A percentile compares a stretch with the other conserved stretches of the same genome.
Evolutionary conservation across 2,888 invertebrate genomes (phyloP).

Genomic region (Heteromurus nitidus): DNA sequence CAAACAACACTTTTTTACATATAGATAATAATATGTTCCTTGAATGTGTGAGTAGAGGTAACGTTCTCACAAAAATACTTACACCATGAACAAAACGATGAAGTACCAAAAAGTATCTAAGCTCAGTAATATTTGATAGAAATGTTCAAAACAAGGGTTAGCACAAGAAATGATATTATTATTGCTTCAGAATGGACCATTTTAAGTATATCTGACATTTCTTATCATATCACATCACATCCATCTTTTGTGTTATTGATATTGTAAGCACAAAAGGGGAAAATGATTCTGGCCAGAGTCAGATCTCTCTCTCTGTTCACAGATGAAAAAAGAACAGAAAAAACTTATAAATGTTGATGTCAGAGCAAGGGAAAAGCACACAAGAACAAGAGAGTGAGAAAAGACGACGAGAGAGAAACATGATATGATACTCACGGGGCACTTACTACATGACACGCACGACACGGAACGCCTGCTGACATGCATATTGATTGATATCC

Average conservation of each 20-base stretch:
- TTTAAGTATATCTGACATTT: conserved; percentile 26
- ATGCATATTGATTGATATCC: conserved; percentile 60
- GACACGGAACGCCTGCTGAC: conserved; percentile 62
- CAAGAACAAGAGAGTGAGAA: background rate
- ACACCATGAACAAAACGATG: too few species aligned
- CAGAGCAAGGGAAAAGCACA: background rate
- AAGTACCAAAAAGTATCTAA: too few species aligned
- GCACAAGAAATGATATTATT: background rate
- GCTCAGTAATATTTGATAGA: background rate
- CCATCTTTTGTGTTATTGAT: conserved; percentile 24
- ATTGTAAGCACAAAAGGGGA: conserved; percentile 6
- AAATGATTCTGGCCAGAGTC: too few species aligned
- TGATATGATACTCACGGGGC: conserved; percentile 57
- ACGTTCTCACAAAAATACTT: background rate
- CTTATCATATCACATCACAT: conserved; percentile 11
- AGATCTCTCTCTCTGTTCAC: too few species aligned
- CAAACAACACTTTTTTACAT: background rate
- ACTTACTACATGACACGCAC: conserved; percentile 58
- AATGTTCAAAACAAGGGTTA: too few species aligned
- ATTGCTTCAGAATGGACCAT: background rate
- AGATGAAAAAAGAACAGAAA: conserved; percentile 4
- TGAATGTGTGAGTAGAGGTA: background rate
- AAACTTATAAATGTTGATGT: background rate
- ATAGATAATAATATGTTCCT: too few species aligned
- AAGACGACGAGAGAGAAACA: conserved; percentile 14